Percentiles rank a stretch among this genome's conserved stretches.
Evolutionary conservation across 1,140 invertebrate genomes (phyloP).

Genomic region (Drosophila jambulina): DNA sequence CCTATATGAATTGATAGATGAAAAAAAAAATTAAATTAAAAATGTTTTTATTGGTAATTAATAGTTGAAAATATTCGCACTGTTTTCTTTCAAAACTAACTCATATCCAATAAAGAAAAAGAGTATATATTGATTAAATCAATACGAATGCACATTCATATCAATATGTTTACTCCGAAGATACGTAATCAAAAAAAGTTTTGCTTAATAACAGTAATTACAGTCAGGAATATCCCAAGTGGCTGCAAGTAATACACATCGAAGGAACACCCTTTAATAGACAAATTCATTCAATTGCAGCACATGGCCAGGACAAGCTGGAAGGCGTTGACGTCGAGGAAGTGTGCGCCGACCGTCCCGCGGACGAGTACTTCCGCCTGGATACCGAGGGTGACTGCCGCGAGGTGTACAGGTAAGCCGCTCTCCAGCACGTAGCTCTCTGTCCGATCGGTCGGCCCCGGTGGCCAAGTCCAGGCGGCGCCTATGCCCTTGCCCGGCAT

Average conservation of each 20-base stretch:
- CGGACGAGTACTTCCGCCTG: slow-evolving; percentile 95
- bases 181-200: background rate
- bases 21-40: background rate
- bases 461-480: slow-evolving; percentile 5
- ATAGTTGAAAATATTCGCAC: background rate
- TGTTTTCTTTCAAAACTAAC: background rate
- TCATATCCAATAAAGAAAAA: background rate
- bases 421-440: slow-evolving; percentile 1
- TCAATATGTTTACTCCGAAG: background rate
- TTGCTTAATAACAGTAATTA: background rate
- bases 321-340: slow-evolving; percentile 91
- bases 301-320: slow-evolving; percentile 87
- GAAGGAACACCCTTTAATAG: background rate
- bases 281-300: slow-evolving; percentile 38
- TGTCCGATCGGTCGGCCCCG: slow-evolving; percentile 33
- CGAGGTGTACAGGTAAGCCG: slow-evolving; percentile 94
- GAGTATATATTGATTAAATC: background rate
- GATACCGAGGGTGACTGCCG: slow-evolving; percentile 94
- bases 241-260: background rate
- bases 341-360: slow-evolving; percentile 93
- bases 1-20: background rate
- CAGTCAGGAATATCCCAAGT: background rate
- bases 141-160: no score
- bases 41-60: background rate
- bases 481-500: background rate